Percentiles rank a stretch among this genome's conserved stretches.
phyloP scores from a whole-genome alignment of 2,113 vertebrate genomes.

The Chrysochloris asiatica region DNA sequence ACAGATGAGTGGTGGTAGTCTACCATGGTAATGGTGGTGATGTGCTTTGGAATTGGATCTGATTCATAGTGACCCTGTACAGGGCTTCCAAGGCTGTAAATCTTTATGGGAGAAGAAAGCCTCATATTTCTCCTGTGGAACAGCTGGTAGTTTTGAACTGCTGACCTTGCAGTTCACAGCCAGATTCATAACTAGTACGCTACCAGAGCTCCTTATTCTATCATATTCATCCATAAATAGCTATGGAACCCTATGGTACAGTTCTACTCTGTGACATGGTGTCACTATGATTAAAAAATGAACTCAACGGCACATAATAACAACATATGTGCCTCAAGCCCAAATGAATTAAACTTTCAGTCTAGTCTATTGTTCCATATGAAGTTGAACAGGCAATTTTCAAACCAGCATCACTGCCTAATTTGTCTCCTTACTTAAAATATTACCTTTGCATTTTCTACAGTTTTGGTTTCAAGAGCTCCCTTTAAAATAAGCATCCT shows the following conservation, averaged over 20 bases:
- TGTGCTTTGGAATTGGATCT: no score
- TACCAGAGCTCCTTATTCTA: no score
- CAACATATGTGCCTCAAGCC: background rate
- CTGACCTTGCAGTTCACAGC: no score
- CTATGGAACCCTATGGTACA: background rate
- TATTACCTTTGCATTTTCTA: background rate
- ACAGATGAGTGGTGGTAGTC: no score
- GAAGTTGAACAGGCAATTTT: background rate
- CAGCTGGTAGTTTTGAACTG: no score
- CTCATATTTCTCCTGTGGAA: no score
- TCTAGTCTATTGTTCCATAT: background rate
- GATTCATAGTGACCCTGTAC: no score
- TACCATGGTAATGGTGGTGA: no score
- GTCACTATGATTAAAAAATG: background rate
- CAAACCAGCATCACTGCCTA: background rate
- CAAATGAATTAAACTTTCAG: background rate
- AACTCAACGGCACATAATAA: background rate
- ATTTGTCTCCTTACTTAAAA: background rate
- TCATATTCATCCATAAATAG: no score
- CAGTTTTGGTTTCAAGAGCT: background rate
- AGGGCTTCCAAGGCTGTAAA: no score
- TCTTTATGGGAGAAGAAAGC: no score
- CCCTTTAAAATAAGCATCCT: background rate
- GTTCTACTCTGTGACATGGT: background rate
- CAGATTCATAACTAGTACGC: no score